Percentiles rank a stretch among this genome's conserved stretches.
phyloP scores from a whole-genome alignment of 2,888 invertebrate genomes.

The Pyrocoelia pectoralis region DNA sequence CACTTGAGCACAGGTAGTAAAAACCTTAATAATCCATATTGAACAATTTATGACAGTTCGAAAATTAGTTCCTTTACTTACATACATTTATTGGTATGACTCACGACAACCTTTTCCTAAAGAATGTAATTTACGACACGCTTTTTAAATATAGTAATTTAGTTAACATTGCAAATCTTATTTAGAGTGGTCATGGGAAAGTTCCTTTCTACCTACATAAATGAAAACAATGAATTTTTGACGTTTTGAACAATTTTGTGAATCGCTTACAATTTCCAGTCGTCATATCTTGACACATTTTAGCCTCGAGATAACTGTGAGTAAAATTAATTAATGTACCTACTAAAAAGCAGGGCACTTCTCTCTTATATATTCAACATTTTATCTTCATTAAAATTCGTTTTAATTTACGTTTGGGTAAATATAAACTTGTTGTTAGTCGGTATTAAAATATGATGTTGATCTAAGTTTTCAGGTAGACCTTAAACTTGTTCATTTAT shows the following conservation, averaged over 20 bases:
- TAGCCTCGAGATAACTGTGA: background rate
- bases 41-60: constrained; percentile 6
- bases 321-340: constrained; percentile 1
- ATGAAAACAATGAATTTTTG: too few species aligned
- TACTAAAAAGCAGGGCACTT: background rate
- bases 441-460: background rate
- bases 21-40: constrained; percentile 12
- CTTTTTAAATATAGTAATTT: too few species aligned
- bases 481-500: too few species aligned
- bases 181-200: too few species aligned
- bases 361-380: constrained; percentile 1
- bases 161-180: too few species aligned
- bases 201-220: too few species aligned
- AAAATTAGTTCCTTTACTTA: background rate
- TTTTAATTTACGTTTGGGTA: constrained; percentile 6
- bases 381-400: background rate
- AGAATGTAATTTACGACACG: too few species aligned
- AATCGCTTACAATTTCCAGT: constrained; percentile 1
- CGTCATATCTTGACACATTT: constrained; percentile 1
- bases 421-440: background rate
- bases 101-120: background rate
- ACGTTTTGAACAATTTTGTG: background rate
- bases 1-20: constrained; percentile 3
- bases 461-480: too few species aligned
- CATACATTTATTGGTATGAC: background rate